These are phyloP conservation scores for Ambastaia sidthimunki DNA, from an alignment of 2,797 vertebrate species.

Conservation along the genomic window DNA sequence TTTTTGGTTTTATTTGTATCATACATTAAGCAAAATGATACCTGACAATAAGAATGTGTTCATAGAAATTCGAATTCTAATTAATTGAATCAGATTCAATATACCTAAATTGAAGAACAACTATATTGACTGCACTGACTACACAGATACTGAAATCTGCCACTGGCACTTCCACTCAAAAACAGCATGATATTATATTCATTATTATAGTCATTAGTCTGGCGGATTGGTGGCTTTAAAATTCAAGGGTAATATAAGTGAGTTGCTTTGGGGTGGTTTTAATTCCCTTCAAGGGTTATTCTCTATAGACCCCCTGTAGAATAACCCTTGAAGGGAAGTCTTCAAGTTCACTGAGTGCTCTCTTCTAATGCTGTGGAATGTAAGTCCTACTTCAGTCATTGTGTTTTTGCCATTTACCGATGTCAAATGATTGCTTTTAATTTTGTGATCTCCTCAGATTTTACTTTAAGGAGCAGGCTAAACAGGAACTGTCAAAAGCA, in stretches of 20 bases:
- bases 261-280: conserved; percentile 32
- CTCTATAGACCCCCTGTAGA: conserved; percentile 43
- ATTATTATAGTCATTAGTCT: not conserved
- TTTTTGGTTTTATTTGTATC: not conserved
- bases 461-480: conserved; percentile 42
- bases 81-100: not conserved
- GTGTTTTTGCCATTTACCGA: conserved; percentile 48
- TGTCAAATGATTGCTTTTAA: conserved; percentile 57
- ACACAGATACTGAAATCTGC: not conserved
- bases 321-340: no score
- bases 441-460: conserved; percentile 39
- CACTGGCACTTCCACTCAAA: not conserved
- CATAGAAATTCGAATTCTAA: not conserved
- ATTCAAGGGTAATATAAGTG: not conserved
- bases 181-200: not conserved
- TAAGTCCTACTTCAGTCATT: conserved; percentile 44
- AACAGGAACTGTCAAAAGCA: conserved; percentile 33
- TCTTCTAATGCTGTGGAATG: conserved; percentile 67
- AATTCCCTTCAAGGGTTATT: conserved; percentile 50
- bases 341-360: conserved; percentile 60
- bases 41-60: not conserved
- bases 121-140: not conserved
- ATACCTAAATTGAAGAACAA: no score
- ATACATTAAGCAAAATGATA: not conserved
- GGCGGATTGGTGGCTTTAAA: not conserved